Percentiles rank a stretch among this genome's conserved stretches.
Conservation (phyloP, 2,113 vertebrate species). For the Odontophorus gujanensis region DNA sequence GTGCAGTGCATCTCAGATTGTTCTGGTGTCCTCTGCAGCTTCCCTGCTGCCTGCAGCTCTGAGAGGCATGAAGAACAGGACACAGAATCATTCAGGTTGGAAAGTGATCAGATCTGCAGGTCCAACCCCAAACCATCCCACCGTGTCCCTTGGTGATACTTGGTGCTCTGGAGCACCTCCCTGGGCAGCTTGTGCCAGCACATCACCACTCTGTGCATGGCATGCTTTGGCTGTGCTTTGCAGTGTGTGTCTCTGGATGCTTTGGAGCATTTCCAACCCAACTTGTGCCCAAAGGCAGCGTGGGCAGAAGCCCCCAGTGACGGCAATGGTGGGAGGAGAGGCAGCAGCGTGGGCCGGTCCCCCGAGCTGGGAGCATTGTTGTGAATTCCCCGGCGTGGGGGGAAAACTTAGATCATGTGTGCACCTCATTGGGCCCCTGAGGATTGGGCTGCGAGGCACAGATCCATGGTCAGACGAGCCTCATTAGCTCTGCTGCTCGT, state of each 20-base stretch:
- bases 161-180: no score
- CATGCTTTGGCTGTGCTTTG: neutral
- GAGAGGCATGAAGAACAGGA: neutral
- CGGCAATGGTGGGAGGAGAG: neutral
- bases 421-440: slow-evolving; percentile 66
- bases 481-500: slow-evolving; percentile 39
- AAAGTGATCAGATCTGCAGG: no score
- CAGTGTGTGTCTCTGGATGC: neutral
- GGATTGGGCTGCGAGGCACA: slow-evolving; percentile 60
- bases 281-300: neutral
- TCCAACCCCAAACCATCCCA: no score
- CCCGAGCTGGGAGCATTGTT: neutral
- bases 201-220: no score
- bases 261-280: neutral
- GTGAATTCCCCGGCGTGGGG: neutral
- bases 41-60: neutral
- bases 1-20: neutral
- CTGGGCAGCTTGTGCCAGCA: no score
- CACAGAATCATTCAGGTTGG: no score
- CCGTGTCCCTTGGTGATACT: no score
- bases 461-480: slow-evolving; percentile 59
- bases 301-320: neutral
- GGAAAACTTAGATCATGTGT: slow-evolving; percentile 62
- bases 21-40: neutral
- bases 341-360: neutral